Percentiles rank a stretch among this genome's conserved stretches.
Evolutionary conservation across 2,888 invertebrate genomes (phyloP).

Genomic region (Acanthoscelides obtectus): DNA sequence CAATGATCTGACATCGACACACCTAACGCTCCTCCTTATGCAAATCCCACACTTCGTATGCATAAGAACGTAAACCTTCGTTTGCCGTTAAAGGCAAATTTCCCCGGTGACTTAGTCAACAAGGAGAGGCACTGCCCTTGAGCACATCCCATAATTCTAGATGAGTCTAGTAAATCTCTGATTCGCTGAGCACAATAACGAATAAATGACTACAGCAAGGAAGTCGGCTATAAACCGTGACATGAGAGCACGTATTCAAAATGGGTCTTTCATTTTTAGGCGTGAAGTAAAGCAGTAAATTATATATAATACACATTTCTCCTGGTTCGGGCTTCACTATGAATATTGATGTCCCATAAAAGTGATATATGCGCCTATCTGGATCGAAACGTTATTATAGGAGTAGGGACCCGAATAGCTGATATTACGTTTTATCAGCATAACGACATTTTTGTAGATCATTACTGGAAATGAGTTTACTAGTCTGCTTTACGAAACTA

Average conservation of each 20-base stretch:
- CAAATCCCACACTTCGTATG: too few relatives aligned
- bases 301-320: conserved; percentile 16
- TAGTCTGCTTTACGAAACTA: background rate
- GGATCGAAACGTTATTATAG: conserved; percentile 1
- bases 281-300: conserved; percentile 17
- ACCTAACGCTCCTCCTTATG: too few relatives aligned
- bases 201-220: background rate
- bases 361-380: conserved; percentile 14
- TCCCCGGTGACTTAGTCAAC: too few relatives aligned
- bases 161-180: background rate
- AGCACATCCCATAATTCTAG: too few relatives aligned
- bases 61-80: too few relatives aligned
- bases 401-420: background rate
- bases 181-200: background rate
- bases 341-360: conserved; percentile 18
- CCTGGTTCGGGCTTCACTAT: conserved; percentile 5
- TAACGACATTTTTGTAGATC: background rate
- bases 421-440: background rate
- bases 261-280: conserved; percentile 15
- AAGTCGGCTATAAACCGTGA: background rate
- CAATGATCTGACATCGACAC: too few relatives aligned
- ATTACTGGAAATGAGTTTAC: background rate
- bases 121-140: too few relatives aligned
- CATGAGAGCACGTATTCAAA: background rate
- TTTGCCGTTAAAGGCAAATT: too few relatives aligned